Evolutionary conservation across 2,888 invertebrate genomes (phyloP).

Genomic region (Noctua janthe): DNA sequence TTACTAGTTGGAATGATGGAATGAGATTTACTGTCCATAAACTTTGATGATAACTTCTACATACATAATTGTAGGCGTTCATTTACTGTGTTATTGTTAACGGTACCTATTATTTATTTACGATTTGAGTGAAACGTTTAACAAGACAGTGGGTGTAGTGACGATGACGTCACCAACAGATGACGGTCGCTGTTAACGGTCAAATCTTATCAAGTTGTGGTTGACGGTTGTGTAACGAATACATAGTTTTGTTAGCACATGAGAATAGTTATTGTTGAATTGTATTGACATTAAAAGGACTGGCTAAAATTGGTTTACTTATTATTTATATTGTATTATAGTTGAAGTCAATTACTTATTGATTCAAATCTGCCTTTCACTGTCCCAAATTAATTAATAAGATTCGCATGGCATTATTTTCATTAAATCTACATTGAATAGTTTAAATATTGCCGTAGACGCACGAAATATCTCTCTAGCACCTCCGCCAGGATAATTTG

Average conservation of each 20-base stretch:
- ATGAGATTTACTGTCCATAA: constrained; percentile 36
- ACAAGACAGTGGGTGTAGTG: constrained; percentile 29
- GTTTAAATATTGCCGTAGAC: background rate
- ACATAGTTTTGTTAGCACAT: background rate
- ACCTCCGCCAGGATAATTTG: background rate
- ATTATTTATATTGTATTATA: background rate
- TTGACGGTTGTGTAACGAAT: constrained; percentile 19
- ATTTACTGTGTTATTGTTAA: constrained; percentile 27
- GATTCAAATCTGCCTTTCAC: background rate
- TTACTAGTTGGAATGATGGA: constrained; percentile 26
- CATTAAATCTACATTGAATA: background rate
- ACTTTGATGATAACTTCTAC: constrained; percentile 15
- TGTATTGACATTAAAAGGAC: background rate
- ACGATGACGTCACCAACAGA: constrained; percentile 54
- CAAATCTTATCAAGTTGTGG: constrained; percentile 58
- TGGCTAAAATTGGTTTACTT: background rate
- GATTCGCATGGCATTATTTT: background rate
- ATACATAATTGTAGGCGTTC: background rate
- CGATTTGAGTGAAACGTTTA: constrained; percentile 10
- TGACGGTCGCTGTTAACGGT: constrained; percentile 50
- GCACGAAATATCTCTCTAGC: background rate
- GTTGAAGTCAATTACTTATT: background rate
- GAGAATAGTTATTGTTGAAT: constrained; percentile 21
- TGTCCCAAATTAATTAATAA: background rate
- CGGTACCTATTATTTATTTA: constrained; percentile 1